phyloP scores from a whole-genome alignment of 1,140 invertebrate species.

The Choristoneura fumiferana region DNA sequence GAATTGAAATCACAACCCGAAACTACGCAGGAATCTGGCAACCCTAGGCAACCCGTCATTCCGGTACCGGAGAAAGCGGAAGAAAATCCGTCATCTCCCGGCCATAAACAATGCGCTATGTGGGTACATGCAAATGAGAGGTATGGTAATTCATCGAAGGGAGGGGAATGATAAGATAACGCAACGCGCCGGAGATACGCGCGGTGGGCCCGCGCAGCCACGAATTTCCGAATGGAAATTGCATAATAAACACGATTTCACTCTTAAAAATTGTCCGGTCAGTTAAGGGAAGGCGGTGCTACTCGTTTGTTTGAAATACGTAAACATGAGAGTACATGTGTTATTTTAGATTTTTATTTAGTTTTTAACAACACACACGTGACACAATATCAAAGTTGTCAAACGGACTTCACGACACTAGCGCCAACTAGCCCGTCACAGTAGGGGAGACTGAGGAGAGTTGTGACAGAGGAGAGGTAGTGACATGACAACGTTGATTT shows the following conservation, averaged over 20 bases:
- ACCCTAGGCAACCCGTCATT: constrained; percentile 8
- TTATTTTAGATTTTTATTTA: too few species aligned
- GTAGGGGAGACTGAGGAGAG: too few species aligned
- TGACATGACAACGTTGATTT: too few species aligned
- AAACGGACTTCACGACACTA: too few species aligned
- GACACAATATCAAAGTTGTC: too few species aligned
- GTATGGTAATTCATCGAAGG: constrained; percentile 71
- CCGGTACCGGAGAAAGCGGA: constrained; percentile 44
- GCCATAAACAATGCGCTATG: constrained; percentile 65
- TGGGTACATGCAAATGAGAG: constrained; percentile 70
- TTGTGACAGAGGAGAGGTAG: too few species aligned
- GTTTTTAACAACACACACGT: too few species aligned
- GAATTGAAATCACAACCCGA: constrained; percentile 13
- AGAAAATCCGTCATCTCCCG: constrained; percentile 71
- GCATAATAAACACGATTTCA: constrained; percentile 12
- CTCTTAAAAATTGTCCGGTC: constrained; percentile 1
- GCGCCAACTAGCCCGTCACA: too few species aligned
- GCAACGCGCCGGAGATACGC: constrained; percentile 63
- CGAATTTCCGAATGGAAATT: neutral
- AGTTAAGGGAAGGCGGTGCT: too few species aligned
- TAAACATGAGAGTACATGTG: too few species aligned
- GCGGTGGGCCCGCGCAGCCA: constrained; percentile 32
- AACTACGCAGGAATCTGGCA: constrained; percentile 12
- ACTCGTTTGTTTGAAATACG: too few species aligned
- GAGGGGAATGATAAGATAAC: constrained; percentile 71